These are phyloP conservation scores for Sarcophaga peregrina DNA, from an alignment of 1,140 invertebrate species.

Conservation along the genomic window DNA sequence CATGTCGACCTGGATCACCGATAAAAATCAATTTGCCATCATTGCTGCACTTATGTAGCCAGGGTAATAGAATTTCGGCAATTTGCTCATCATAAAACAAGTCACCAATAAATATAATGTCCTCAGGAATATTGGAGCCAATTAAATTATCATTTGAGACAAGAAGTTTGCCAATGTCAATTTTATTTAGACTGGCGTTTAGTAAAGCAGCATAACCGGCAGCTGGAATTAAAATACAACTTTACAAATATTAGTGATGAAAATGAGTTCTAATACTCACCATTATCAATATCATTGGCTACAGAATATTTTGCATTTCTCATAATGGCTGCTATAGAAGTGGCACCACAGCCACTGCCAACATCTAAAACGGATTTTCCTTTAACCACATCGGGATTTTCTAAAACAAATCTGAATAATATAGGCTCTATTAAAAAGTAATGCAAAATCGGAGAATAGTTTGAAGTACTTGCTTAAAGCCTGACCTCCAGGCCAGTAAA, in stretches of 20 bases:
- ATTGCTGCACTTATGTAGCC: slow-evolving; percentile 62
- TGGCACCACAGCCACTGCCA: slow-evolving; percentile 67
- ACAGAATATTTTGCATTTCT: slow-evolving; percentile 56
- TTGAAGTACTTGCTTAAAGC: slow-evolving; percentile 56
- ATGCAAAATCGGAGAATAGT: not conserved
- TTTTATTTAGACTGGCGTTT: slow-evolving; percentile 68
- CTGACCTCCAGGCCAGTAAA: slow-evolving; percentile 74
- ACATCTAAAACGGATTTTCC: slow-evolving; percentile 63
- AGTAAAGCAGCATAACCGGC: slow-evolving; percentile 66
- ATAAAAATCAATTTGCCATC: slow-evolving; percentile 64
- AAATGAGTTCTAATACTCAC: slow-evolving; percentile 30
- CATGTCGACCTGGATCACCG: slow-evolving; percentile 66
- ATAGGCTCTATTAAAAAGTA: not conserved
- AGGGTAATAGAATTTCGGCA: slow-evolving; percentile 65
- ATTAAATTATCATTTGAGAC: slow-evolving; percentile 63
- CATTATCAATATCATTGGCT: slow-evolving; percentile 67
- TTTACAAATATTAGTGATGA: not conserved
- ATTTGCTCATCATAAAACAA: slow-evolving; percentile 72
- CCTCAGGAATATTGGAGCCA: slow-evolving; percentile 61
- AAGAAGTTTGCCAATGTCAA: slow-evolving; percentile 57
- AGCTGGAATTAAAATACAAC: slow-evolving; percentile 52
- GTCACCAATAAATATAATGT: slow-evolving; percentile 70
- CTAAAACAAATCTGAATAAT: slow-evolving; percentile 68
- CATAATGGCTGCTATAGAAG: slow-evolving; percentile 65
- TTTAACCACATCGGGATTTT: slow-evolving; percentile 60